Base-by-base conservation (phyloP, 2,113 vertebrate genomes). In the Gorsachius goisagi region DNA sequence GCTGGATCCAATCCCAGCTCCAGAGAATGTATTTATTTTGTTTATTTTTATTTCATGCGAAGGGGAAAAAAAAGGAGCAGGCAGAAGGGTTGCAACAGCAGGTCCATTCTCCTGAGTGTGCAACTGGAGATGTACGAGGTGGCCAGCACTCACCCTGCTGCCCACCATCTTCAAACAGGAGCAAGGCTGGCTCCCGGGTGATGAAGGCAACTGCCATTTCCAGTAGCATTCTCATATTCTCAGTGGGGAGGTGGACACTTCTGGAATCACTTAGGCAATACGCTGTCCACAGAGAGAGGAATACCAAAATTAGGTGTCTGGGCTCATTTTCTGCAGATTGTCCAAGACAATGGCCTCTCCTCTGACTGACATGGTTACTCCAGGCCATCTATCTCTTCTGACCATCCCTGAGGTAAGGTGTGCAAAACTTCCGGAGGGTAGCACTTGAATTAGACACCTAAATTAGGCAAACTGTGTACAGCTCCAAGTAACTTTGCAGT, bases 101-200 rank as follows among this genome's bases (percentile, higher is more conserved):
- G 27, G 14, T 66, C 12, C 24, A 1, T 20, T 23, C 6, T 14
- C 45, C 7, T 1, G 1, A 26, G 20, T 23, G 44, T n/a, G 35
- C 30, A 37, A 35, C 50, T 35, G 37, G 37, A 77, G 64, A 44
- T 5, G 9, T 24, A 44, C 1, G 1, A 77, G 19, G 64, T 60
- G 45, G 9, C 67, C 49, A 68, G 49, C 55, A 75, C 41, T 49
- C 50, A 69, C 41, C 13, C 49, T 41, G 27, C 62, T 74, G 55
- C 60, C 49, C 49, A 32, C 18, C 30, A 14, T 11, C 67, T 41
- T 47, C 74, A 69, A 35, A 11, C 11, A 56, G 39, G n/a, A 73
- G 64, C 45, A 26, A 44, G 45, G 41, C 35, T 79, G 71, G 41
- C 28, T 83, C 39, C 23, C 44, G 47, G 49, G 6, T 88, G 62